Evolutionary conservation across 2,797 vertebrate species (phyloP).

Genomic region (Cichlasoma orientale): DNA sequence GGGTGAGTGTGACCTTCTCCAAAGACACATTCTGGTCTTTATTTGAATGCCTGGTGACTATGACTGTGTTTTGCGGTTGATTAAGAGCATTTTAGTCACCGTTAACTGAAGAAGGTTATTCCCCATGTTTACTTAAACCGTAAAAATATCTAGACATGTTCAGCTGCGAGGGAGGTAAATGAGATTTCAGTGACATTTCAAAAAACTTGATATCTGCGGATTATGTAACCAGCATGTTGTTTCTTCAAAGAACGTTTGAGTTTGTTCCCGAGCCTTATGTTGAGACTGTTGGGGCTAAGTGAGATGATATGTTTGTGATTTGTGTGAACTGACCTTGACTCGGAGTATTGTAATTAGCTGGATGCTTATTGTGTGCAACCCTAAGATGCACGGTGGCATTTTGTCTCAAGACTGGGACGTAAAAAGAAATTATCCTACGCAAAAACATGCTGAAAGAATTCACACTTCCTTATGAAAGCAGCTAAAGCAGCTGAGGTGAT

Average conservation of each 20-base stretch:
- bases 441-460: constrained; percentile 6
- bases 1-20: constrained; percentile 79
- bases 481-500: constrained; percentile 33
- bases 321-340: not conserved
- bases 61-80: not conserved
- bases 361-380: not conserved
- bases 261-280: not conserved
- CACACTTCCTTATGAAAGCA: constrained; percentile 12
- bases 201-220: not conserved
- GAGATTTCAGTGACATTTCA: not conserved
- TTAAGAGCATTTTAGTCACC: not conserved
- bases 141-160: not conserved
- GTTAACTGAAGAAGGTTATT: not conserved
- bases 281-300: not conserved
- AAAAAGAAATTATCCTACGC: constrained; percentile 20
- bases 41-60: not conserved
- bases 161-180: not conserved
- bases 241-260: not conserved
- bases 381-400: not conserved
- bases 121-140: not conserved
- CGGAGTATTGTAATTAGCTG: constrained; percentile 34
- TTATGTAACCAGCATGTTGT: not conserved
- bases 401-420: not conserved
- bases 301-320: not conserved
- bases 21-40: not conserved